Percentiles rank a stretch among this genome's conserved stretches.
Evolutionary conservation across 2,113 vertebrate genomes (phyloP).

Genomic region (Bujurquina vittata): DNA sequence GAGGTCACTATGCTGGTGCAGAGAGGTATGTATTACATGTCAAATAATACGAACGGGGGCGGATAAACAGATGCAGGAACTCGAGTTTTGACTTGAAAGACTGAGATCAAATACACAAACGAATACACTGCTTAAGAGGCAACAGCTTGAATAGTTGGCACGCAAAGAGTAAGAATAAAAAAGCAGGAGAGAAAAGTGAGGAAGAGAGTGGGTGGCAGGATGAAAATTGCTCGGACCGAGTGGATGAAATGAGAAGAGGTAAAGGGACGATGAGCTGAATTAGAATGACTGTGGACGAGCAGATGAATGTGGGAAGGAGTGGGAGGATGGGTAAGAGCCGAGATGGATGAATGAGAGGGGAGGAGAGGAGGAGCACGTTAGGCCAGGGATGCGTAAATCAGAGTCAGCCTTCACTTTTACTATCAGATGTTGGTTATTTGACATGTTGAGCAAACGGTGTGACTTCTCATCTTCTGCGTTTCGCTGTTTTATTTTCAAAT

Average conservation of each 20-base stretch:
- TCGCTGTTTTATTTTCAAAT: not conserved
- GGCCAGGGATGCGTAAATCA: conserved; percentile 41
- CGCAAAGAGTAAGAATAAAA: conserved; percentile 24
- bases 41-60: not conserved
- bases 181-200: conserved; percentile 29
- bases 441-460: not conserved
- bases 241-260: conserved; percentile 53
- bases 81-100: conserved; percentile 3
- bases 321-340: conserved; percentile 39
- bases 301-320: conserved; percentile 56
- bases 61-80: not conserved
- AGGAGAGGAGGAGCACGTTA: conserved; percentile 21
- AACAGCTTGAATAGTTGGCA: conserved; percentile 40
- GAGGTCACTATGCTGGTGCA: conserved; percentile 97
- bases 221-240: conserved; percentile 26
- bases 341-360: conserved; percentile 40
- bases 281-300: conserved; percentile 40
- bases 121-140: conserved; percentile 8
- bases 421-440: not conserved
- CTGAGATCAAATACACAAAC: conserved; percentile 29
- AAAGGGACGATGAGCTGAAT: conserved; percentile 75
- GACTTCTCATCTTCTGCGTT: not conserved
- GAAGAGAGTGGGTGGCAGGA: conserved; percentile 42
- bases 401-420: conserved; percentile 3
- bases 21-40: conserved; percentile 84